Base-by-base conservation (phyloP, 2,888 invertebrate genomes). In the Hemithea aestivaria region DNA sequence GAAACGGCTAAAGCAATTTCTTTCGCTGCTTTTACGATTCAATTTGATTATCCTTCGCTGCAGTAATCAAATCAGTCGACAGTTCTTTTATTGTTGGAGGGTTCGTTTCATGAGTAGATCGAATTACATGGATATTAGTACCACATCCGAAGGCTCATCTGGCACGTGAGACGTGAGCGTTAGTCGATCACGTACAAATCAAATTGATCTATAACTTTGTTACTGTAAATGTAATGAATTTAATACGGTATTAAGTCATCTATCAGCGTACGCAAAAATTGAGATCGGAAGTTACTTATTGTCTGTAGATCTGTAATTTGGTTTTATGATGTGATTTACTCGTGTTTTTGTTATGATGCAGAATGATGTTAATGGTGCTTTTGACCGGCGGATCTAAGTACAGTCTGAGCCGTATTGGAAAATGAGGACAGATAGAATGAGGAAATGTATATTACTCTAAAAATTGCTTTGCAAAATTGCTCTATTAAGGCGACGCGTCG, bases 81-180 rank as follows among this genome's bases (percentile, higher is more conserved):
- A 57, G 58, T 59, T 47, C 51, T 50, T 57, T 53, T 58, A 59
- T 62, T 64, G 52, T 53, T 44, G 47, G 48, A 59, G 39, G 12
- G 22, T 32, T 51, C 21, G 43, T 45, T 43, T 39, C 34, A 9
- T 29, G 27, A 45, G 23, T 50, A 56, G 66, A 69, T 75, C 66
- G 66, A 73, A 75, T 75, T 75, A 74, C 73, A 73, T 60, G 74
- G 66, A 58, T 68, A 70, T 73, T 73, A 73, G 62, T 16, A 64
- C 58, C 58, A 66, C 66, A 71, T 71, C 71, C 51, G 64, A 61
- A 53, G 41, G 58, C 58, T 42, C 42, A 37, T 28, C 16, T 26
- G 25, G 62, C 63, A 65, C 61, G 61, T 62, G 60, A 62, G 16
- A 22, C 32, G 32, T 39, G 33, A 48, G 37, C 48, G 48, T 39